Evolutionary conservation across 1,140 invertebrate genomes (phyloP), one percentile per base, ranked within the genome.

Genomic region (Zophobas atratus): DNA sequence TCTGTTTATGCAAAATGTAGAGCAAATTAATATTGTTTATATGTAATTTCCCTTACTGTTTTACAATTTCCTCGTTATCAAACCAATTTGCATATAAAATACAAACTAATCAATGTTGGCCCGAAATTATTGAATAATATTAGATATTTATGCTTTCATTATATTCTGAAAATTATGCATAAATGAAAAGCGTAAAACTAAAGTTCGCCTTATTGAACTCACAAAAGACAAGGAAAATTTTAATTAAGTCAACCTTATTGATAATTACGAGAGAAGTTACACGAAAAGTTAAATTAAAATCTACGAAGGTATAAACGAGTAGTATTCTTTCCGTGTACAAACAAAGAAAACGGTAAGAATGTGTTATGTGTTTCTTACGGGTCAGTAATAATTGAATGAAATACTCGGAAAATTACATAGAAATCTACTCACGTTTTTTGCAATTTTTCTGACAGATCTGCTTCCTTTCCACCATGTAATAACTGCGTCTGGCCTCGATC

Each of bases 391-490:
- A 67, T 67, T 67, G 60, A 67, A 67, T 67, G 60, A 67, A 57
- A 57, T 36, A 57, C 55, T 2, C 34, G 20, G 32, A 36, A 53
- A 75, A 46, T 57, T 41, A 73, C 48, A 34, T 63, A 56, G 38
- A 78, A 46, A 77, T 55, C 46, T 82, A 92, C 93, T 94, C 87
- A 95, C 94, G 83, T 92, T 94, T 87, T 94, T 93, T 70, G 92
- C 91, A 85, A 93, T 90, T 84, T 91, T 90, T 86, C 94, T 93
- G 48, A 96, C 90, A 84, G 93, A 92, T 82, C 92, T 90, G 84
- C 91, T 94, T 77, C 93, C 93, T 84, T 94, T 95, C 93, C 93
- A 95, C 94, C 94, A 97, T 33, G 93, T 93, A 81, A 97, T 94
- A n/a, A 91, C 87, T 1, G 95, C 94, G 79, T 93, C 91, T 0